phyloP scores from a whole-genome alignment of 2,888 invertebrate genomes.

The Ormyrus thymus region DNA sequence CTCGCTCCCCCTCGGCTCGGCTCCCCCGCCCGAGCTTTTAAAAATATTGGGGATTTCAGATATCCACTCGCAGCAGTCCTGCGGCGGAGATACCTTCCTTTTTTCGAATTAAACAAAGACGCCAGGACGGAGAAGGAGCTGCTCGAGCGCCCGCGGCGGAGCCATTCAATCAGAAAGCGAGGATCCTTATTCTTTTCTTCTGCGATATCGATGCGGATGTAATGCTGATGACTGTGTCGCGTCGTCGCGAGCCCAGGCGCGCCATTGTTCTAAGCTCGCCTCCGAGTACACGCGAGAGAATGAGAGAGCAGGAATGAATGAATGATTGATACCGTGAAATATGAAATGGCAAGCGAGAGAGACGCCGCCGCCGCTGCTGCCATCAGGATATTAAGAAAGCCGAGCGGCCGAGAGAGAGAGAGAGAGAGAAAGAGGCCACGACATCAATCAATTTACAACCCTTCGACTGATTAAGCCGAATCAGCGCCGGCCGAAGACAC shows the following conservation, averaged over 20 bases:
- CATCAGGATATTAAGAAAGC: conserved; percentile 49
- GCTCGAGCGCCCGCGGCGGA: conserved; percentile 68
- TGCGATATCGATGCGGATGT: conserved; percentile 55
- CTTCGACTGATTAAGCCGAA: conserved; percentile 72
- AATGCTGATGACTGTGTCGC: conserved; percentile 39
- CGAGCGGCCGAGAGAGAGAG: conserved; percentile 50
- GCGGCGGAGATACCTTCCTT: conserved; percentile 31
- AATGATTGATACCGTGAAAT: conserved; percentile 54
- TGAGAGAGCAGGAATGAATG: conserved; percentile 2
- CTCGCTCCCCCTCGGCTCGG: conserved; percentile 56
- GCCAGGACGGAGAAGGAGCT: conserved; percentile 51
- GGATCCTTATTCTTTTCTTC: conserved; percentile 60
- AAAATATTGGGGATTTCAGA: conserved; percentile 75
- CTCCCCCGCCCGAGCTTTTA: conserved; percentile 67
- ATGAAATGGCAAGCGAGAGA: conserved; percentile 42
- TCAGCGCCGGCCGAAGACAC: conserved; percentile 66
- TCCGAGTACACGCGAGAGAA: background rate
- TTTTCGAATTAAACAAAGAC: conserved; percentile 63
- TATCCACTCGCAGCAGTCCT: conserved; percentile 65
- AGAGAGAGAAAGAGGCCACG: conserved; percentile 51
- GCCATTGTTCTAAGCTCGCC: conserved; percentile 43
- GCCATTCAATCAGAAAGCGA: conserved; percentile 73
- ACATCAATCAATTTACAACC: conserved; percentile 73
- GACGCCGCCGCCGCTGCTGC: background rate
- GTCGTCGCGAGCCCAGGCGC: conserved; percentile 16